Evolutionary conservation across 53 echinoderm and acorn worm genomes (phyloP).

Genomic region (Echinarachnius parma): DNA sequence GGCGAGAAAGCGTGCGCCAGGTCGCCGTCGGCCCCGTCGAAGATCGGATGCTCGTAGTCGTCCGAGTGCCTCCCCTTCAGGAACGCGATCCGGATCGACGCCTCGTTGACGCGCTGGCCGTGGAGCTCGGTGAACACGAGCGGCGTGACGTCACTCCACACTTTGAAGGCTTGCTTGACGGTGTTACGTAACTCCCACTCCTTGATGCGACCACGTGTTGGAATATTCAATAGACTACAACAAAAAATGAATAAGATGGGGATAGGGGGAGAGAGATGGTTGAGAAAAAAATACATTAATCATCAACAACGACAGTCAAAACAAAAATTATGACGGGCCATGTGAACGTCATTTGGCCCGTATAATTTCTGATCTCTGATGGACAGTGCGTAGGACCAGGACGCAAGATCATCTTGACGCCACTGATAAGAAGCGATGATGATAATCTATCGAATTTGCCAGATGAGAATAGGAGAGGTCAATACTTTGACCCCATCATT

Average conservation of each 20-base stretch:
- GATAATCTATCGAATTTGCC: too few relatives aligned
- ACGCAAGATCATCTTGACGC: too few relatives aligned
- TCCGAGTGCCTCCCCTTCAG: constrained; percentile 64
- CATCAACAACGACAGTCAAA: neutral
- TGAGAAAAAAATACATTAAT: neutral
- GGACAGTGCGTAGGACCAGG: too few relatives aligned
- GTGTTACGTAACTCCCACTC: constrained; percentile 16
- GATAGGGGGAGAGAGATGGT: neutral
- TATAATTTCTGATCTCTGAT: too few relatives aligned
- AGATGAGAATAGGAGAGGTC: too few relatives aligned
- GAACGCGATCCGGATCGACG: constrained; percentile 69
- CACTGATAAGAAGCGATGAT: too few relatives aligned
- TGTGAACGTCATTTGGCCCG: too few relatives aligned
- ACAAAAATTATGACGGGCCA: too few relatives aligned
- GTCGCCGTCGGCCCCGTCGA: constrained; percentile 86
- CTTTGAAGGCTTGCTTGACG: constrained; percentile 69
- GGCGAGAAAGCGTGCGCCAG: constrained; percentile 94
- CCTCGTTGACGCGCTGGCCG: constrained; percentile 48
- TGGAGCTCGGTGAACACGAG: constrained; percentile 63
- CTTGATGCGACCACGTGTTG: constrained; percentile 37
- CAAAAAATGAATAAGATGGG: neutral
- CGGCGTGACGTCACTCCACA: constrained; percentile 78
- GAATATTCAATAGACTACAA: constrained; percentile 22
- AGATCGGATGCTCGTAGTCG: constrained; percentile 81
- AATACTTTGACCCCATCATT: too few relatives aligned